Evolutionary conservation across 2,888 invertebrate genomes (phyloP).

Genomic region (Scaptomyza parva): DNA sequence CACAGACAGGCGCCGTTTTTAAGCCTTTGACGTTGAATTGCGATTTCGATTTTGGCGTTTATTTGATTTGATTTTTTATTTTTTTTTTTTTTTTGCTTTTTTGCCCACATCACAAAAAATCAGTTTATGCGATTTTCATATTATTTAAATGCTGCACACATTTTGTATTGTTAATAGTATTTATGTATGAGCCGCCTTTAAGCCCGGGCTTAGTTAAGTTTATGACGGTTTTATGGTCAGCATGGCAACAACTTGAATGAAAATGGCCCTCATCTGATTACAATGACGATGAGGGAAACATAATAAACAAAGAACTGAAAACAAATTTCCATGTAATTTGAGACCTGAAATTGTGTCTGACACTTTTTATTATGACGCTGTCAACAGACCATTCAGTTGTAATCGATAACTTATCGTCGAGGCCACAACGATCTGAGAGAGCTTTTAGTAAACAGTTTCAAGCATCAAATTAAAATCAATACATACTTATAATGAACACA

Average conservation of each 20-base stretch:
- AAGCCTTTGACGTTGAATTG: slow-evolving; percentile 61
- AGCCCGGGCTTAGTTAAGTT: slow-evolving; percentile 60
- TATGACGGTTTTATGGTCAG: slow-evolving; percentile 54
- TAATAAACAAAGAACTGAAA: slow-evolving; percentile 14
- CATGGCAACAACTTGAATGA: slow-evolving; percentile 4
- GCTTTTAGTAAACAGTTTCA: slow-evolving; percentile 30
- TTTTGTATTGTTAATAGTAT: slow-evolving; percentile 36
- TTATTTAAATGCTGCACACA: slow-evolving; percentile 60
- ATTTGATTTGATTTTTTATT: slow-evolving; percentile 52
- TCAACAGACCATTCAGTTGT: slow-evolving; percentile 56
- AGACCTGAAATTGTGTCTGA: slow-evolving; percentile 20
- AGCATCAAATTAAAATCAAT: slow-evolving; percentile 12
- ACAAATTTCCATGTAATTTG: slow-evolving; percentile 13
- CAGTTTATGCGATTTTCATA: slow-evolving; percentile 61
- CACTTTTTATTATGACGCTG: slow-evolving; percentile 61
- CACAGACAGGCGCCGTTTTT: slow-evolving; percentile 31
- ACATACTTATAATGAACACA: slow-evolving; percentile 1
- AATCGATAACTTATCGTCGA: slow-evolving; percentile 60
- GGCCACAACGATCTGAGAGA: slow-evolving; percentile 48
- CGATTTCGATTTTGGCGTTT: slow-evolving; percentile 39
- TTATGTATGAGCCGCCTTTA: slow-evolving; percentile 42
- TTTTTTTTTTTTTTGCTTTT: slow-evolving; percentile 16
- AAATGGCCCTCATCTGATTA: slow-evolving; percentile 24
- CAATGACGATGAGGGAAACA: slow-evolving; percentile 12
- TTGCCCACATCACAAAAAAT: slow-evolving; percentile 34